Percentiles rank a stretch among this genome's conserved stretches.
These are phyloP conservation scores for Ostrea denselamellosa DNA, from an alignment of 1,140 invertebrate genomes.

Conservation along the genomic window DNA sequence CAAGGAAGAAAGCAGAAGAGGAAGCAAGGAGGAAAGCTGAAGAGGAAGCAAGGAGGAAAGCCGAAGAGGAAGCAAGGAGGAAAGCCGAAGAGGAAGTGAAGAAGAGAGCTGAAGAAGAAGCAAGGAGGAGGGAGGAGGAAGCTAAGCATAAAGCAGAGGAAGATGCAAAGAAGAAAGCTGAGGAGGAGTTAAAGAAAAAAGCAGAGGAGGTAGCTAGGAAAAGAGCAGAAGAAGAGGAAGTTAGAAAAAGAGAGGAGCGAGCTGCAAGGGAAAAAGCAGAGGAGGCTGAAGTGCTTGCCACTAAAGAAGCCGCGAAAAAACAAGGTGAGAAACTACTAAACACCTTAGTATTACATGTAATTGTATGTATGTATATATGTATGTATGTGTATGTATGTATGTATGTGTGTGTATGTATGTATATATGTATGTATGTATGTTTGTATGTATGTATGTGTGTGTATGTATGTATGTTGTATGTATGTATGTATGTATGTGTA, in stretches of 20 bases:
- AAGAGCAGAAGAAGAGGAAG: slow-evolving; percentile 49
- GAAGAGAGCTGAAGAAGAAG: slow-evolving; percentile 49
- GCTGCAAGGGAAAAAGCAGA: slow-evolving; percentile 45
- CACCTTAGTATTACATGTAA: slow-evolving; percentile 47
- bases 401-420: no score
- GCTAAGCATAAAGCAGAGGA: slow-evolving; percentile 55
- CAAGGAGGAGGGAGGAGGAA: slow-evolving; percentile 51
- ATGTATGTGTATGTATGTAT: no score
- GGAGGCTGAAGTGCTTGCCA: slow-evolving; percentile 48
- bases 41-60: slow-evolving; percentile 50
- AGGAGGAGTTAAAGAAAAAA: slow-evolving; percentile 49
- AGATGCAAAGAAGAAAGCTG: slow-evolving; percentile 54
- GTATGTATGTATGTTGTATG: no score
- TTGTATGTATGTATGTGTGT: no score
- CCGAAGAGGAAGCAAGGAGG: slow-evolving; percentile 55
- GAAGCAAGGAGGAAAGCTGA: slow-evolving; percentile 41
- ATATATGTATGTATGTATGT: no score
- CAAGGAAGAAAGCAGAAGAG: slow-evolving; percentile 2
- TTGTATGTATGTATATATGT: background rate
- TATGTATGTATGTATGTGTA: no score
- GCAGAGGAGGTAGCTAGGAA: slow-evolving; percentile 52
- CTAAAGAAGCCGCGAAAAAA: slow-evolving; percentile 45
- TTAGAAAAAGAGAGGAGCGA: slow-evolving; percentile 32
- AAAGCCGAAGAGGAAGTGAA: slow-evolving; percentile 56
- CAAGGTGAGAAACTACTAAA: slow-evolving; percentile 53